Evolutionary conservation across 1,140 invertebrate species (phyloP).

Genomic region (Euwallacea similis): DNA sequence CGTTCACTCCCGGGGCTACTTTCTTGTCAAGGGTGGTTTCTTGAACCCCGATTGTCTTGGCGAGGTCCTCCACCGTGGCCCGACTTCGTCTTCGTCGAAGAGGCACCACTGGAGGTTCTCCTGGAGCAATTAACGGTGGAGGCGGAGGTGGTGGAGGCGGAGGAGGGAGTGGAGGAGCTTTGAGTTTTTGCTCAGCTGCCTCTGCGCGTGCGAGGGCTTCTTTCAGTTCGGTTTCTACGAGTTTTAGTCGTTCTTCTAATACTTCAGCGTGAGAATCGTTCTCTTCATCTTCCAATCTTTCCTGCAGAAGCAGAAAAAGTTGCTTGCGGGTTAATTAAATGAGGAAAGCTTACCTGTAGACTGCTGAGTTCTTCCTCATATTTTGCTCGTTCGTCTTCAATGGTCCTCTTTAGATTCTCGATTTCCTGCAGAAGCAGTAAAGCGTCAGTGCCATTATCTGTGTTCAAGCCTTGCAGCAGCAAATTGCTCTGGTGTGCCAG

Average conservation of each 20-base stretch:
- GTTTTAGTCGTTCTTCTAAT: conserved; percentile 69
- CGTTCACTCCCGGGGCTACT: conserved; percentile 58
- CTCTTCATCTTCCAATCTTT: conserved; percentile 68
- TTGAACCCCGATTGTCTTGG: conserved; percentile 40
- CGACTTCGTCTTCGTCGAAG: conserved; percentile 45
- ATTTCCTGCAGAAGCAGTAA: conserved; percentile 63
- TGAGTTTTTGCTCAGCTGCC: conserved; percentile 59
- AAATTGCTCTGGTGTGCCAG: conserved; percentile 68
- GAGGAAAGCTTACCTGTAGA: conserved; percentile 54
- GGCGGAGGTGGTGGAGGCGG: conserved; percentile 55
- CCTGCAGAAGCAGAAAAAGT: conserved; percentile 54
- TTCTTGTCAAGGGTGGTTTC: conserved; percentile 36
- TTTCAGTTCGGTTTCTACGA: conserved; percentile 67
- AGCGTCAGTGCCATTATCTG: conserved; percentile 57
- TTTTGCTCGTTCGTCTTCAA: conserved; percentile 63
- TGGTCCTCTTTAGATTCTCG: conserved; percentile 61
- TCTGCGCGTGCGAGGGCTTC: conserved; percentile 64
- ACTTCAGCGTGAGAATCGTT: conserved; percentile 68
- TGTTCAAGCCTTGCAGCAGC: conserved; percentile 62
- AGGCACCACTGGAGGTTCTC: conserved; percentile 44
- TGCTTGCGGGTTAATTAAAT: neutral
- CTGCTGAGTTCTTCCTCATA: conserved; percentile 60
- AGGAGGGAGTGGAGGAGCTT: conserved; percentile 50
- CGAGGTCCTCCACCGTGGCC: conserved; percentile 50
- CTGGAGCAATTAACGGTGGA: conserved; percentile 50